Evolutionary conservation across 2,888 invertebrate species (phyloP).

Genomic region (Athalia circularis): DNA sequence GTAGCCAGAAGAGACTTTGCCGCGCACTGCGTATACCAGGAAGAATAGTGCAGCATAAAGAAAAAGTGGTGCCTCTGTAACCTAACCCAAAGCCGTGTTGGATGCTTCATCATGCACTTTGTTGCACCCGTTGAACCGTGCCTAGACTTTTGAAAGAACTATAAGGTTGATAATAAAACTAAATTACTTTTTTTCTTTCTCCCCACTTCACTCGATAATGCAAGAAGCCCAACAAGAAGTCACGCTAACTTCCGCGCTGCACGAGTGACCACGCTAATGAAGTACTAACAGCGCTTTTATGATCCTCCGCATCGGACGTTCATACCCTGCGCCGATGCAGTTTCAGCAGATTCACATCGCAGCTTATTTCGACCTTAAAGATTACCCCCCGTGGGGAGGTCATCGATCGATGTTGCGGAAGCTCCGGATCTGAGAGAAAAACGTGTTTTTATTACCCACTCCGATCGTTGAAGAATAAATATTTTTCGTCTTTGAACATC

Average conservation of each 20-base stretch:
- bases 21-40: conserved; percentile 5
- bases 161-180: conserved; percentile 41
- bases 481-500: too few relatives aligned
- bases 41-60: neutral
- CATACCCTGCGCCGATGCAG: neutral
- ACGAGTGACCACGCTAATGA: conserved; percentile 21
- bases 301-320: neutral
- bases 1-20: conserved; percentile 11
- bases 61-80: too few relatives aligned
- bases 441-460: too few relatives aligned
- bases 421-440: neutral
- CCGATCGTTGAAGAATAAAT: neutral
- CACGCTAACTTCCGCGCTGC: conserved; percentile 22
- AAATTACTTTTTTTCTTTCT: conserved; percentile 12
- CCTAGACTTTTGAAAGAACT: conserved; percentile 1
- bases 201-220: conserved; percentile 11
- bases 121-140: conserved; percentile 36
- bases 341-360: neutral
- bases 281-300: conserved; percentile 22
- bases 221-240: conserved; percentile 17
- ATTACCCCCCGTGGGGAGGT: neutral
- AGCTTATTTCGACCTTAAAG: neutral
- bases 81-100: neutral
- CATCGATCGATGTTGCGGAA: neutral
- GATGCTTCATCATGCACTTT: conserved; percentile 29